Conservation (phyloP, 2,113 vertebrate genomes). For the Pangasianodon hypophthalmus region DNA sequence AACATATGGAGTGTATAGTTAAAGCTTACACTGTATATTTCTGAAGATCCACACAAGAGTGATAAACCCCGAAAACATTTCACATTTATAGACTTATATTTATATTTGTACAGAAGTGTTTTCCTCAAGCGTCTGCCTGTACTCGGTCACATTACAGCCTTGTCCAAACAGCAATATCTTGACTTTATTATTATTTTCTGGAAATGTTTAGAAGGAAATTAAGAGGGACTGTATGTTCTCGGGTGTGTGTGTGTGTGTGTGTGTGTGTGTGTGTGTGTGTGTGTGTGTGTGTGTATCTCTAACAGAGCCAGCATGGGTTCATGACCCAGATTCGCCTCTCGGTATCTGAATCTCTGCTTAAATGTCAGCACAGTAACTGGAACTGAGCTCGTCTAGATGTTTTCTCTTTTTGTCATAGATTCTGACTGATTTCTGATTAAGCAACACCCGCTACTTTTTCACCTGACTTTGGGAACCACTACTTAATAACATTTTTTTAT, state of each 20-base stretch:
- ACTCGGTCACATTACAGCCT: background rate
- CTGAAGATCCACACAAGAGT: background rate
- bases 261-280: background rate
- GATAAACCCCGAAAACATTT: background rate
- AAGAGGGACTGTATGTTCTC: background rate
- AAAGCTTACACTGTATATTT: background rate
- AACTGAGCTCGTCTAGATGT: background rate
- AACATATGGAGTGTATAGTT: background rate
- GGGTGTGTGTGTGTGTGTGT: background rate
- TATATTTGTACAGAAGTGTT: background rate
- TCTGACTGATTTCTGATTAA: background rate
- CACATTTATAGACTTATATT: background rate
- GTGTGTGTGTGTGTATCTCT: background rate
- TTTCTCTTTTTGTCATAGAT: background rate
- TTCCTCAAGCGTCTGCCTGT: background rate
- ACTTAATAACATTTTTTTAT: background rate
- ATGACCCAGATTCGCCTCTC: constrained; percentile 11
- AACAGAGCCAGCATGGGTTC: background rate
- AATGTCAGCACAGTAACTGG: background rate
- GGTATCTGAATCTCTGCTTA: background rate
- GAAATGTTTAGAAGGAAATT: background rate
- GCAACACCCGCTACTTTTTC: background rate
- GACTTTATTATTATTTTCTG: background rate
- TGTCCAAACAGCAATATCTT: background rate
- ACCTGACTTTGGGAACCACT: background rate